Base-by-base conservation (phyloP, 2,113 vertebrate species). In the Cinclus mexicanus region DNA sequence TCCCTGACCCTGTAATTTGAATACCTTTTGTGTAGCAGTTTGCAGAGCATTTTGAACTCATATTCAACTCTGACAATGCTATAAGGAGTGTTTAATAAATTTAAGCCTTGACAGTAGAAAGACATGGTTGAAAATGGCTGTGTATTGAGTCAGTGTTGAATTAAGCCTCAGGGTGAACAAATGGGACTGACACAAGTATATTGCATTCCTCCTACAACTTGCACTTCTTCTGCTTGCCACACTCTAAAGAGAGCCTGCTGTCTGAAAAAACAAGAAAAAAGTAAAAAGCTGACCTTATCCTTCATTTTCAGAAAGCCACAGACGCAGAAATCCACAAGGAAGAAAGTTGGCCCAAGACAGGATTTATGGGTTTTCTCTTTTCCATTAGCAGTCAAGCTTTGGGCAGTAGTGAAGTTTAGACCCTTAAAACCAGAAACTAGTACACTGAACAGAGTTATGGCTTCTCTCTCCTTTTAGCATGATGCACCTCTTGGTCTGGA, bases 151-250 rank as follows among this genome's bases (percentile, higher is more conserved):
- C 61, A 90, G 71, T 6, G 3, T 71, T 91, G 79, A 93, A 44
- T 46, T 80, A 49, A 93, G 82, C 94, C 92, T 97, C 71, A 29
- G 82, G 76, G 68, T 95, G 95, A 94, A 83, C 75, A 83, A 93
- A 79, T 80, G 90, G 59, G 22, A 60, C 63, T 79, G 82, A 94
- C 0, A 1, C 29, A 85, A 88, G 76, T 67, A 11, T 39, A 41
- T 28, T 74, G 71, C 71, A 70, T 94, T 96, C 64, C 64, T 86
- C 18, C n/a, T 85, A 12, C 0, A 2, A 56, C n/a, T 79, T 83
- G 52, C 12, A 21, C 33, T 69, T 87, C 41, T 56, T 82, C 46
- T 86, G 33, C 42, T 63, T 93, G 26, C 21, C 11, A 3, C 3
- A 4, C 26, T 83, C 49, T 55, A 59, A 42, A 85, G 52, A 37